phyloP scores from a whole-genome alignment of 2,888 invertebrate species.

The Portevinia maculata region DNA sequence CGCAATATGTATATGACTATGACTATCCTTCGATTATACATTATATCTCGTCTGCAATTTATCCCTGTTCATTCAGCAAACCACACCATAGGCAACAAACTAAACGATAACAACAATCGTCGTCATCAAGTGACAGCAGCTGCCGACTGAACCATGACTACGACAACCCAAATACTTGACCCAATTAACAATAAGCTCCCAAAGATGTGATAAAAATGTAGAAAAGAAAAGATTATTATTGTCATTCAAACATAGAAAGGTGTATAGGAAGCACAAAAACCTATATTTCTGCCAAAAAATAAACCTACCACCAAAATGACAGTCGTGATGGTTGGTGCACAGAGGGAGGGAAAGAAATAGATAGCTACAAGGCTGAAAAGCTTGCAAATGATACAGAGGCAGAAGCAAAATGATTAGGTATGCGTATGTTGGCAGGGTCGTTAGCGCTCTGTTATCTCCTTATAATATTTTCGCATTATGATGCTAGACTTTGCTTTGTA shows the following conservation, averaged over 20 bases:
- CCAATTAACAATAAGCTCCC: conserved; percentile 59
- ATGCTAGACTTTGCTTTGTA: background rate
- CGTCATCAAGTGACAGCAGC: conserved; percentile 13
- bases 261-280: conserved; percentile 50
- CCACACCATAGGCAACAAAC: conserved; percentile 18
- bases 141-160: conserved; percentile 38
- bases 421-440: background rate
- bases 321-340: conserved; percentile 13
- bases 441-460: background rate
- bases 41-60: background rate
- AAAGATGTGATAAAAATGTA: conserved; percentile 42
- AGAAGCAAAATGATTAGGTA: background rate
- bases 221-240: conserved; percentile 25
- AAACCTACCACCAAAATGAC: conserved; percentile 26
- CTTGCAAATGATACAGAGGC: conserved; percentile 10
- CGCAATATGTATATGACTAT: background rate
- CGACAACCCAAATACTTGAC: conserved; percentile 64
- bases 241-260: conserved; percentile 37
- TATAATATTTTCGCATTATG: background rate
- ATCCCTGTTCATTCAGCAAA: conserved; percentile 24
- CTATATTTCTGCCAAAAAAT: conserved; percentile 50
- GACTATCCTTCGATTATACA: background rate
- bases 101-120: conserved; percentile 13
- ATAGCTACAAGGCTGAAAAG: conserved; percentile 19
- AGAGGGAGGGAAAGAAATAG: conserved; percentile 17